A percentile compares a stretch with the other conserved stretches of the same genome.
Evolutionary conservation across 2,113 vertebrate genomes (phyloP).

Genomic region (Panurus biarmicus): DNA sequence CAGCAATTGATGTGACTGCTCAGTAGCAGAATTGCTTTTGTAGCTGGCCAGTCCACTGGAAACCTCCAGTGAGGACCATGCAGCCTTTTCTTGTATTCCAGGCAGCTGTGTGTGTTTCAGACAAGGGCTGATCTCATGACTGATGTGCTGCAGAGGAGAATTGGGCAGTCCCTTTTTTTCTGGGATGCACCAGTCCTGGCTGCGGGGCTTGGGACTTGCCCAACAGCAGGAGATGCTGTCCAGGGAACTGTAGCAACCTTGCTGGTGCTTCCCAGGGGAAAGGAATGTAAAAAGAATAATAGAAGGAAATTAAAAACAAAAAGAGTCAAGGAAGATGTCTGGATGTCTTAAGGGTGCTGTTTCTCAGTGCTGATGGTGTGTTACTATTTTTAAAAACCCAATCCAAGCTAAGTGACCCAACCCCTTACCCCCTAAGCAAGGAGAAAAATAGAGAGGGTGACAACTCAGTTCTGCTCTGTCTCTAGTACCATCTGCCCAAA

Average conservation of each 20-base stretch:
- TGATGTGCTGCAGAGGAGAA: neutral
- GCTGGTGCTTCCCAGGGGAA: neutral
- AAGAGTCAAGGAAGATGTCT: neutral
- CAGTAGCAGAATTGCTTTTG: neutral
- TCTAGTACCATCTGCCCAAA: neutral
- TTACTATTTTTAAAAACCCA: neutral
- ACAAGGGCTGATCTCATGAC: neutral
- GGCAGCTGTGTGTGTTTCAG: neutral
- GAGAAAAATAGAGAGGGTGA: neutral
- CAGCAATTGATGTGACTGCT: neutral
- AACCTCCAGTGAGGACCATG: neutral
- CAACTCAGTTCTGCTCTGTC: neutral
- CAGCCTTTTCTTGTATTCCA: neutral
- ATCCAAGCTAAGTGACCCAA: neutral
- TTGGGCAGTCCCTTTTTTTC: neutral
- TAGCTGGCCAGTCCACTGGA: neutral
- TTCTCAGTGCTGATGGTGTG: neutral
- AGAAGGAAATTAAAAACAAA: too few species aligned
- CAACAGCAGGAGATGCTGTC: neutral
- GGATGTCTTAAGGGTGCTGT: neutral
- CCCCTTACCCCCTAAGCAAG: neutral
- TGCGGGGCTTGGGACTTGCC: neutral
- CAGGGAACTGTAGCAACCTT: neutral
- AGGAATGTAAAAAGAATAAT: too few species aligned
- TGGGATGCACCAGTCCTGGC: neutral